phyloP scores from a whole-genome alignment of 2,797 vertebrate species.

The Gouania willdenowi region DNA sequence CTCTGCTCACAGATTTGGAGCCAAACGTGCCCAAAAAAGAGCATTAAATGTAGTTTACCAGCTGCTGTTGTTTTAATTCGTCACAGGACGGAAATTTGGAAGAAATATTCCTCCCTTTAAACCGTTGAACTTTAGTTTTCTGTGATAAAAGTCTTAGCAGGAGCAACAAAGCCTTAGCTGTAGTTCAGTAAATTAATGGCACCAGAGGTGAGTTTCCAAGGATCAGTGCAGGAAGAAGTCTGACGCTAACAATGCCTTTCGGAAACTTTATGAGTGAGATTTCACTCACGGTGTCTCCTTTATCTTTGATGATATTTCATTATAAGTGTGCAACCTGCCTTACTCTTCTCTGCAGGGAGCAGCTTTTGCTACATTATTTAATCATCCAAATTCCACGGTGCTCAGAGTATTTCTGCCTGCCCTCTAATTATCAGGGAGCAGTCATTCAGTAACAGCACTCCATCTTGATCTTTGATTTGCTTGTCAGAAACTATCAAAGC shows the following conservation, averaged over 20 bases:
- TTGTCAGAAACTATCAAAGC: slow-evolving; percentile 69
- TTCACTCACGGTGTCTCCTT: too few species aligned
- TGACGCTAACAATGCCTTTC: neutral
- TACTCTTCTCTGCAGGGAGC: slow-evolving; percentile 22
- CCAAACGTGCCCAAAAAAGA: neutral
- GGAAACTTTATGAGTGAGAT: slow-evolving; percentile 5
- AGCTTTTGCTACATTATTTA: slow-evolving; percentile 65
- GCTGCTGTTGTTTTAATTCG: slow-evolving; percentile 11
- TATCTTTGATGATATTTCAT: slow-evolving; percentile 27
- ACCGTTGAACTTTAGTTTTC: slow-evolving; percentile 4
- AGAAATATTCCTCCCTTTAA: neutral
- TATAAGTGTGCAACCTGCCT: slow-evolving; percentile 5
- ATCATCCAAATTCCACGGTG: slow-evolving; percentile 47
- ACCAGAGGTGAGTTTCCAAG: slow-evolving; percentile 21
- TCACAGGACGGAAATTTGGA: neutral
- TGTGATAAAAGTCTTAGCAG: slow-evolving; percentile 4
- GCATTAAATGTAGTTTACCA: neutral
- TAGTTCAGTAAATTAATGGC: slow-evolving; percentile 10
- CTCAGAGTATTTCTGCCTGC: slow-evolving; percentile 61
- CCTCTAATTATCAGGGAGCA: slow-evolving; percentile 71
- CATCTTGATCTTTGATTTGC: slow-evolving; percentile 69
- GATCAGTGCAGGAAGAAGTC: slow-evolving; percentile 7
- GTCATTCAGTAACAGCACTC: slow-evolving; percentile 64
- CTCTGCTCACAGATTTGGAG: slow-evolving; percentile 6
- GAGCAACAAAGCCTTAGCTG: slow-evolving; percentile 11